Percentiles rank a stretch among this genome's conserved stretches.
Conservation (phyloP, 2,113 vertebrate species). For the Balaenoptera acutorostrata region DNA sequence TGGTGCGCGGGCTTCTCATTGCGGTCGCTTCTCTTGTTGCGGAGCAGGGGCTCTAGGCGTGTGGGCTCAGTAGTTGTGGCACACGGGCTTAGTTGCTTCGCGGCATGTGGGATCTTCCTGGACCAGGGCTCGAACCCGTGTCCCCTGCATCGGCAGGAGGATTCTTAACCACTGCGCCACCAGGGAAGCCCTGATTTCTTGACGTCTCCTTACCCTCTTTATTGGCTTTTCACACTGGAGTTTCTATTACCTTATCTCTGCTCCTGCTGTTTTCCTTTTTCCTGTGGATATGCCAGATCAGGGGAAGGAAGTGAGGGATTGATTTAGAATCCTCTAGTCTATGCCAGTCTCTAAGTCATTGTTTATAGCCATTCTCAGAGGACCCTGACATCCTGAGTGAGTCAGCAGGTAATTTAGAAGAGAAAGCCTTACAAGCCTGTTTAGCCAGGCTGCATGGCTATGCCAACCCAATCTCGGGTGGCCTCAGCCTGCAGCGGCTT, state of each 20-base stretch:
- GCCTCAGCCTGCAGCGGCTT: background rate
- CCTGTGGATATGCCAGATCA: background rate
- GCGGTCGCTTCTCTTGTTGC: too few relatives aligned
- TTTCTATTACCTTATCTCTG: background rate
- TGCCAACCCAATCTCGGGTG: background rate
- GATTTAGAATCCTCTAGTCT: background rate
- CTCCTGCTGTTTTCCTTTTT: background rate
- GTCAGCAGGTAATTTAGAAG: background rate
- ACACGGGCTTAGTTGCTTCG: too few relatives aligned
- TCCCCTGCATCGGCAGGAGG: too few relatives aligned
- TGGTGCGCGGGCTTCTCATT: too few relatives aligned
- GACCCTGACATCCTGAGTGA: background rate
- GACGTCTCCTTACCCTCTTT: background rate
- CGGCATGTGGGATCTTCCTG: too few relatives aligned
- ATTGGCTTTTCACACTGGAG: background rate
- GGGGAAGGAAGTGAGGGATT: background rate
- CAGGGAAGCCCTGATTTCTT: background rate
- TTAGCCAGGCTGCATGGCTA: background rate
- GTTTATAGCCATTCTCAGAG: background rate
- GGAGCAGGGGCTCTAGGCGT: too few relatives aligned
- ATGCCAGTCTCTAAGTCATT: background rate
- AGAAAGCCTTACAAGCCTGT: background rate
- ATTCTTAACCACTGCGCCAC: too few relatives aligned
- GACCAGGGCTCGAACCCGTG: too few relatives aligned
- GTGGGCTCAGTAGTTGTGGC: too few relatives aligned